These are phyloP conservation scores for Rambutsinella grinnellia DNA, from an alignment of 2,888 invertebrate genomes.

Conservation along the genomic window DNA sequence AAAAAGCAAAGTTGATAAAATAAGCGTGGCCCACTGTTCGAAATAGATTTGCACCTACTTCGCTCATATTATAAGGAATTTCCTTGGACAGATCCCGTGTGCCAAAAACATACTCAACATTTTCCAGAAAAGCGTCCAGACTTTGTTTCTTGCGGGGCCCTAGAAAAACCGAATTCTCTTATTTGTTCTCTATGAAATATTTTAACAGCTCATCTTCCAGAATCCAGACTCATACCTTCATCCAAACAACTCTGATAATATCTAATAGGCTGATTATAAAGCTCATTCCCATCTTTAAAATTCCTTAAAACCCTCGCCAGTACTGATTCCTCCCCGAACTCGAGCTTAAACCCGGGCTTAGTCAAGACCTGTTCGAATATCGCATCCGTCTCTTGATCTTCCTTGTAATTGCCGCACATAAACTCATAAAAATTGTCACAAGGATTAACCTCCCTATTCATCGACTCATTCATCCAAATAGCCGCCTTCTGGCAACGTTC, in stretches of 20 bases:
- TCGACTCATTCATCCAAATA: slow-evolving; percentile 21
- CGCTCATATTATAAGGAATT: too few species aligned
- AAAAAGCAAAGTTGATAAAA: slow-evolving; percentile 19
- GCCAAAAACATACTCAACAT: slow-evolving; percentile 6
- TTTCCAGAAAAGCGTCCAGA: not conserved
- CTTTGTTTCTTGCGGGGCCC: not conserved
- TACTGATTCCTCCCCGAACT: slow-evolving; percentile 10
- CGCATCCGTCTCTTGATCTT: not conserved
- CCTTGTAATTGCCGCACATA: slow-evolving; percentile 39
- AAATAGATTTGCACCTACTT: slow-evolving; percentile 10
- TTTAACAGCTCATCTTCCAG: too few species aligned
- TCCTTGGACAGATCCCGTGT: too few species aligned
- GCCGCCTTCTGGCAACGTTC: slow-evolving; percentile 12
- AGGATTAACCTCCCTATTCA: slow-evolving; percentile 37
- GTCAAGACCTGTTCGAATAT: not conserved
- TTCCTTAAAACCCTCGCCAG: slow-evolving; percentile 15
- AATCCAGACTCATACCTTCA: slow-evolving; percentile 12
- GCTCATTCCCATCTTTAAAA: not conserved
- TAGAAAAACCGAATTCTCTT: not conserved
- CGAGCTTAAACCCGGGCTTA: not conserved
- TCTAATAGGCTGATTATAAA: slow-evolving; percentile 5
- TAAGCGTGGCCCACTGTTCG: slow-evolving; percentile 8
- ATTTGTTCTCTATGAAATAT: too few species aligned
- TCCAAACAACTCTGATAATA: slow-evolving; percentile 32
- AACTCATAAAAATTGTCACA: slow-evolving; percentile 58